Percentiles rank a stretch among this genome's conserved stretches.
Conservation (phyloP, 2,888 invertebrate species). For the Perdita meconis region DNA sequence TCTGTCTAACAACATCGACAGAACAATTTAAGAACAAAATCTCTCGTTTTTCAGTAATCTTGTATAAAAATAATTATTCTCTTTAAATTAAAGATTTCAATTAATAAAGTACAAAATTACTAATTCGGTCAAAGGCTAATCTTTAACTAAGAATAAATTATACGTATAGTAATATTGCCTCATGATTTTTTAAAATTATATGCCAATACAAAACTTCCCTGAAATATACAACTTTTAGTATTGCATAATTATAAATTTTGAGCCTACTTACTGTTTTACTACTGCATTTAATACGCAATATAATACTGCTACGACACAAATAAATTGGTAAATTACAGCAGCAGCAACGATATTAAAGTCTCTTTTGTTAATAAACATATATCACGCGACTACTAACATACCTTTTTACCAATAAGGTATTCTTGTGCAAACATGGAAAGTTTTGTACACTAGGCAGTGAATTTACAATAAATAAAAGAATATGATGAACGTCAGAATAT, state of each 20-base stretch:
- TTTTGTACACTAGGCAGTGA: slow-evolving; percentile 47
- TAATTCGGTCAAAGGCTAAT: slow-evolving; percentile 33
- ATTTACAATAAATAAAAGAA: slow-evolving; percentile 59
- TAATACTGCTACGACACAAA: slow-evolving; percentile 35
- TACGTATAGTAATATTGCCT: slow-evolving; percentile 45
- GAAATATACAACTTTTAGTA: slow-evolving; percentile 9
- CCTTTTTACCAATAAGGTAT: slow-evolving; percentile 7
- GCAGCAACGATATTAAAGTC: slow-evolving; percentile 26
- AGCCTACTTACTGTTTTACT: slow-evolving; percentile 3
- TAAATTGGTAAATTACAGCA: slow-evolving; percentile 36
- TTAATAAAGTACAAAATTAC: slow-evolving; percentile 11
- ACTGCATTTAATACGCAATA: not conserved
- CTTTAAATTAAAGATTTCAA: slow-evolving; percentile 9
- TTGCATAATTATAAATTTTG: not conserved
- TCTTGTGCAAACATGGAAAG: slow-evolving; percentile 43
- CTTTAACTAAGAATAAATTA: slow-evolving; percentile 42
- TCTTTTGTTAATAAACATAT: slow-evolving; percentile 18
- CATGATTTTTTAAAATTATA: slow-evolving; percentile 30
- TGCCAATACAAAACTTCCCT: slow-evolving; percentile 61
- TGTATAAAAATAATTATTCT: slow-evolving; percentile 36
- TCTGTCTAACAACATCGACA: slow-evolving; percentile 13
- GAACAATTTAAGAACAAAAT: not conserved
- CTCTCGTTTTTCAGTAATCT: not conserved
- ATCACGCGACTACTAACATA: slow-evolving; percentile 2
- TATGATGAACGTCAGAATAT: slow-evolving; percentile 42